Conservation (phyloP, 2,888 invertebrate genomes). For the Lissocephala sabroskyi region DNA sequence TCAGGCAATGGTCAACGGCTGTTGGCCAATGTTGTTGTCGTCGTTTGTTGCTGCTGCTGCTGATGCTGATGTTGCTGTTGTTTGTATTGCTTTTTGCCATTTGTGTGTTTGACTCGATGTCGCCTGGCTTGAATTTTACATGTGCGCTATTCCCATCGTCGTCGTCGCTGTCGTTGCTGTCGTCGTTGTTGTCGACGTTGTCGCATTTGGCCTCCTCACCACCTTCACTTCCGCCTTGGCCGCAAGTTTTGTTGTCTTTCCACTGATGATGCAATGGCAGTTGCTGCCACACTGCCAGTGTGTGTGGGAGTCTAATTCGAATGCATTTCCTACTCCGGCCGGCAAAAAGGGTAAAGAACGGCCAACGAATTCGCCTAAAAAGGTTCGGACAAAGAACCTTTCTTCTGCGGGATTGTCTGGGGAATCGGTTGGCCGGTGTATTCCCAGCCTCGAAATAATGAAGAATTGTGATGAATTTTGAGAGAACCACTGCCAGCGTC, state of each 20-base stretch:
- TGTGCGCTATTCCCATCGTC: constrained; percentile 23
- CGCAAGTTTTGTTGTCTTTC: not conserved
- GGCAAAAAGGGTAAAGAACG: too few relatives aligned
- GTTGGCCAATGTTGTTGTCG: constrained; percentile 26
- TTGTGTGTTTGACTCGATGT: constrained; percentile 35
- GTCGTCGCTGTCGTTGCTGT: constrained; percentile 6
- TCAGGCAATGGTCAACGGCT: constrained; percentile 59
- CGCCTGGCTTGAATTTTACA: constrained; percentile 35
- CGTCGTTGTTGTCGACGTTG: not conserved
- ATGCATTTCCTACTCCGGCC: too few relatives aligned
- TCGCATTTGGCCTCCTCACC: not conserved
- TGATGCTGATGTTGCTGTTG: constrained; percentile 14
- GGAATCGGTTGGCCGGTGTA: too few relatives aligned
- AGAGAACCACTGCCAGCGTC: too few relatives aligned
- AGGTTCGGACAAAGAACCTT: too few relatives aligned
- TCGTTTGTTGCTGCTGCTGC: constrained; percentile 2
- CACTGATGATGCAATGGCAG: not conserved
- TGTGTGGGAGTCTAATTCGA: too few relatives aligned
- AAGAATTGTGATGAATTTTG: too few relatives aligned
- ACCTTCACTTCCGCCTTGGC: not conserved
- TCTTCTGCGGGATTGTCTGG: too few relatives aligned
- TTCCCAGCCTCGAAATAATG: too few relatives aligned
- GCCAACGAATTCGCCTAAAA: too few relatives aligned
- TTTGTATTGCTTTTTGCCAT: constrained; percentile 15
- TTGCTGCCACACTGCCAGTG: too few relatives aligned